Evolutionary conservation across 37 sponge, comb jelly and placozoan genomes (phyloP), one percentile per base, ranked within the genome.

Genomic region (Haliclona indistincta): DNA sequence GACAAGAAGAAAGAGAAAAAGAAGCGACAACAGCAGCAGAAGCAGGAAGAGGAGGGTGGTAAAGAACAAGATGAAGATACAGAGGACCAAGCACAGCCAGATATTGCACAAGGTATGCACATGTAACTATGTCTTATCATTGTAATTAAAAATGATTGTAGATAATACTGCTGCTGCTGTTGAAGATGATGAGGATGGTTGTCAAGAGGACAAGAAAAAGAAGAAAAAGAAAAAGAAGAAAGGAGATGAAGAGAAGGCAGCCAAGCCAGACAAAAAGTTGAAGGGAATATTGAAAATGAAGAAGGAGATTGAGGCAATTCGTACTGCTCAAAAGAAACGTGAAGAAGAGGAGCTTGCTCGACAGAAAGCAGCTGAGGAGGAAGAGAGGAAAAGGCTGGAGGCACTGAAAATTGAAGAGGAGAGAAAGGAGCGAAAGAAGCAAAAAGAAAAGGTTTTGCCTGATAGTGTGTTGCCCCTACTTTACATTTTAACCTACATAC

Each of bases 221-320:
- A 86, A 91, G 76, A 91, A 86, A 72, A 91, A 86, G 67, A 91
- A 86, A 44, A 93, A 93, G 76, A 81, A 84, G 47, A 54, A 32
- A 30, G 67, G 36, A 60, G 77, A 74, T 41, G 73, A 88, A 43
- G 81, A 81, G 63, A 60, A 77, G 45, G 73, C 69, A 39, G 35
- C 49, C 7, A 70, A 74, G 41, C 36, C 55, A 2, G 64, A 43
- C 67, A 3, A 49, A n/a, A n/a, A n/a, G n/a, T n/a, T n/a, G n/a
- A n/a, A n/a, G n/a, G n/a, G 81, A n/a, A 64, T 84, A 6, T 41
- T 42, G 23, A 81, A 49, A 44, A 93, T 85, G 52, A 88, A 89
- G 82, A 74, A 86, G 32, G 73, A 73, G 64, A 38, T 82, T 43
- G 93, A 82, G 39, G 78, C 81, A 19, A 2, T 82, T 26, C 39